These are phyloP conservation scores for human (Homo sapiens) DNA, from an alignment of 2,113 vertebrate species.

Conservation along the genomic window GRCh38 chrX:95999501-96000000, in stretches of 20 bases:
- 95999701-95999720: not conserved
- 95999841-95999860: not conserved
- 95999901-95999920: not conserved
- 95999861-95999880: not conserved
- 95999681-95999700: slow-evolving; percentile 1
- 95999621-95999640: not conserved
- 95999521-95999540: not conserved
- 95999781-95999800: not conserved
- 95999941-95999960: not conserved
- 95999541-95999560: not conserved
- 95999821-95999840: not conserved
- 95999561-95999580: not conserved
- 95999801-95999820: not conserved
- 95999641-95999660: not conserved
- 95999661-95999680: not conserved
- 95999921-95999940: not conserved
- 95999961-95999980: not conserved
- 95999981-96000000: slow-evolving; percentile 18
- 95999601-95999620: not conserved
- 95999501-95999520: not conserved
- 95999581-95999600: not conserved
- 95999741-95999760: not conserved
- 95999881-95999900: not conserved
- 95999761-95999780: not conserved
- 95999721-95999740: not conserved